Evolutionary conservation across 1,140 invertebrate genomes (phyloP).

Genomic region (Drosophila sturtevanti): DNA sequence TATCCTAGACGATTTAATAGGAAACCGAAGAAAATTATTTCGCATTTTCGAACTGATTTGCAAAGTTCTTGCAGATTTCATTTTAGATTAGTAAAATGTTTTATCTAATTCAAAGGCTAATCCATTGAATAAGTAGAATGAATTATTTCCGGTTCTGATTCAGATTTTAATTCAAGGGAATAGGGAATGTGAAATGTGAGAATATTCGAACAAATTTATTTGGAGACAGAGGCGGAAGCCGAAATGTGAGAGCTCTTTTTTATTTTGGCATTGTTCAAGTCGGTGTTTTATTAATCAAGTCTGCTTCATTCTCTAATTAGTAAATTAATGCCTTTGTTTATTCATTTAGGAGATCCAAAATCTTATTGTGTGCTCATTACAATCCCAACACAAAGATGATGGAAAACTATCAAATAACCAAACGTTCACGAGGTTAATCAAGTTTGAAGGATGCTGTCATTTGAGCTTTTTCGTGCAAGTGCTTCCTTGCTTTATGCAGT

Average conservation of each 20-base stretch:
- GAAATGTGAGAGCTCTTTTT: slow-evolving; percentile 21
- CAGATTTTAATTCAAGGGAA: slow-evolving; percentile 23
- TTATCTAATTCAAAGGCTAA: slow-evolving; percentile 31
- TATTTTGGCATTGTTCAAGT: slow-evolving; percentile 54
- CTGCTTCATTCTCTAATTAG: slow-evolving; percentile 79
- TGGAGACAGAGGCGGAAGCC: slow-evolving; percentile 45
- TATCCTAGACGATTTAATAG: too few relatives aligned
- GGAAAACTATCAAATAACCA: slow-evolving; percentile 70
- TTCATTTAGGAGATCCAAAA: slow-evolving; percentile 68
- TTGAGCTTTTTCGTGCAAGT: slow-evolving; percentile 47
- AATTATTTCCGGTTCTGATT: slow-evolving; percentile 63
- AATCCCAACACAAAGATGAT: slow-evolving; percentile 50
- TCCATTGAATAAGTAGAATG: slow-evolving; percentile 23
- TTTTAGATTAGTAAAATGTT: background rate
- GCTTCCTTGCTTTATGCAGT: too few relatives aligned
- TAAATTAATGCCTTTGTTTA: slow-evolving; percentile 83
- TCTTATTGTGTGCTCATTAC: slow-evolving; percentile 67
- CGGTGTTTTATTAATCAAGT: slow-evolving; percentile 80
- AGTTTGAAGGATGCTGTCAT: slow-evolving; percentile 34
- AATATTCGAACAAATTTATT: slow-evolving; percentile 32
- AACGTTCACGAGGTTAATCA: slow-evolving; percentile 65
- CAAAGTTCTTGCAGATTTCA: background rate
- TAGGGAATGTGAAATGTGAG: slow-evolving; percentile 37
- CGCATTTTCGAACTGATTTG: too few relatives aligned
- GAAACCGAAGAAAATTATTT: too few relatives aligned